Percentiles rank a stretch among this genome's conserved stretches.
These are phyloP conservation scores for Mesocentrotus franciscanus DNA, from an alignment of 53 echinoderm and acorn worm species.

Conservation along the genomic window DNA sequence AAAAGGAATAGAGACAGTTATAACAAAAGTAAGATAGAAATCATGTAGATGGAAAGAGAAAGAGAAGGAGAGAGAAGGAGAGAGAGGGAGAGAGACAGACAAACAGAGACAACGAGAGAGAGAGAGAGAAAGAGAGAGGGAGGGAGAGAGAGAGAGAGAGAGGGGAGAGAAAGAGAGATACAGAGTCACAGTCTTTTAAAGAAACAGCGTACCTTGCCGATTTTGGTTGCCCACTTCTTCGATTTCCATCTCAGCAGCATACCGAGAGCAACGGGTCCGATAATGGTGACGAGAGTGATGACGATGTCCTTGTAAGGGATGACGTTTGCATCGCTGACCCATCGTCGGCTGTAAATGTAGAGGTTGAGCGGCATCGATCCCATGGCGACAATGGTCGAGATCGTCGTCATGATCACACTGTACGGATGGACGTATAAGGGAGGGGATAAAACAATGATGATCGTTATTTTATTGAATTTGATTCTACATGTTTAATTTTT, in stretches of 20 bases:
- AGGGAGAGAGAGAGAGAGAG: no score
- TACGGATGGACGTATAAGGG: neutral
- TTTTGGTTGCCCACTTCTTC: constrained; percentile 65
- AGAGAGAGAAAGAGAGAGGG: no score
- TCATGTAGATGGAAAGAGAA: neutral
- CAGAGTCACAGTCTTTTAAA: neutral
- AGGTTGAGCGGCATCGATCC: constrained; percentile 96
- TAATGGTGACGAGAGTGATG: constrained; percentile 74
- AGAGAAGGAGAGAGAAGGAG: neutral
- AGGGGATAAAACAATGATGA: no score
- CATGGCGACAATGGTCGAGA: constrained; percentile 69
- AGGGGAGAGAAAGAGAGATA: neutral
- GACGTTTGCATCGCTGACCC: constrained; percentile 62
- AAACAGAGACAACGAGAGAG: no score
- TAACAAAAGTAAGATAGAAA: neutral
- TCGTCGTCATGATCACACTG: constrained; percentile 73
- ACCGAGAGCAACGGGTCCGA: constrained; percentile 82
- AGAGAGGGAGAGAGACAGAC: no score
- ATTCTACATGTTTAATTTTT: no score
- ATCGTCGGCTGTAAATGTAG: constrained; percentile 91
- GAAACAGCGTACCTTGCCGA: constrained; percentile 62
- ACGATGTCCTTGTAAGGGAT: constrained; percentile 86
- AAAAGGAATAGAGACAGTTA: neutral
- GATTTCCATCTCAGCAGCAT: constrained; percentile 82
- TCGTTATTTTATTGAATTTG: no score